These are phyloP conservation scores for Boloria selene DNA, from an alignment of 2,888 invertebrate species.

Conservation along the genomic window DNA sequence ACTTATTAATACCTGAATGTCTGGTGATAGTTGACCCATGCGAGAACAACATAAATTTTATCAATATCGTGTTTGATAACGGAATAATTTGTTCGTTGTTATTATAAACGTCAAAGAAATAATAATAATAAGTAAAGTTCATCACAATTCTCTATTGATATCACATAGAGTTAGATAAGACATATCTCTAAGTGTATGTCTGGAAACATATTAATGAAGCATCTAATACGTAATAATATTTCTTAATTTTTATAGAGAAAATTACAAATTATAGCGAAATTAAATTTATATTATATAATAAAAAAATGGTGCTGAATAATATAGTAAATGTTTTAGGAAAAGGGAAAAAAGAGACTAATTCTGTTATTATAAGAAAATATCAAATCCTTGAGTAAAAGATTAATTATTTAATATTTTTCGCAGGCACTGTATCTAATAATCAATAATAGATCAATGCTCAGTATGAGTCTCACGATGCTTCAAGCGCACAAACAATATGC, in stretches of 20 bases:
- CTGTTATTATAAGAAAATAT: too few relatives aligned
- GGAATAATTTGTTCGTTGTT: constrained; percentile 31
- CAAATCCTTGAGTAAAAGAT: neutral
- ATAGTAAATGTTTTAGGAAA: too few relatives aligned
- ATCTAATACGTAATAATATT: too few relatives aligned
- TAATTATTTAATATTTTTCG: neutral
- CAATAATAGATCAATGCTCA: constrained; percentile 91
- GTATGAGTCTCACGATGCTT: constrained; percentile 90
- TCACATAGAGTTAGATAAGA: constrained; percentile 15
- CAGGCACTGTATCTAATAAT: constrained; percentile 91
- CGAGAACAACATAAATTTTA: constrained; percentile 32
- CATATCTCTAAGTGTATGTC: neutral
- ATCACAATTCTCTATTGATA: constrained; percentile 16
- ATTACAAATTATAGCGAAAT: too few relatives aligned
- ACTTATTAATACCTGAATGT: constrained; percentile 32
- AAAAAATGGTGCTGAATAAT: too few relatives aligned
- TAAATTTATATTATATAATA: too few relatives aligned
- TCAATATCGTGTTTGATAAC: constrained; percentile 23
- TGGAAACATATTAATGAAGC: too few relatives aligned
- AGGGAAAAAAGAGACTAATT: too few relatives aligned
- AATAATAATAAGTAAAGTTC: constrained; percentile 28
- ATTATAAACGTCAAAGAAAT: constrained; percentile 31
- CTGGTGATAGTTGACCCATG: constrained; percentile 32
- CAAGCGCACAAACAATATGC: constrained; percentile 90
- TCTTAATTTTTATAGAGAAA: too few relatives aligned